Conservation (phyloP, 92 coral and sea anemone species). For the Anthopleura xanthogrammica region DNA sequence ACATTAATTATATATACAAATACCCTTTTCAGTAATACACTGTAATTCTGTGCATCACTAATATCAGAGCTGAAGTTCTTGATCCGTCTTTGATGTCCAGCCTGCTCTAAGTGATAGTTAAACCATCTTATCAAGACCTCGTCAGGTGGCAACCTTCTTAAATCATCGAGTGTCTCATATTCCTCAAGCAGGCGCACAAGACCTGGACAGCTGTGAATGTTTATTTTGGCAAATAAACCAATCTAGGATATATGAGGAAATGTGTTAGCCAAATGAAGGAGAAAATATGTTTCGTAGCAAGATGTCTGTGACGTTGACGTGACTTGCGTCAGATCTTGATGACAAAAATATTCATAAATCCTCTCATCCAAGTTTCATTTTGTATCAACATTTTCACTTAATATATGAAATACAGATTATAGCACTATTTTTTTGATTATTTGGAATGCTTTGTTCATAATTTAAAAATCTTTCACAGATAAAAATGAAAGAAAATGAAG, state of each 20-base stretch:
- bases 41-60: constrained; percentile 83
- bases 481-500: no score
- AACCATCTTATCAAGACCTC: constrained; percentile 88
- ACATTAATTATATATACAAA: background rate
- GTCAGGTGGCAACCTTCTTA: constrained; percentile 83
- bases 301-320: no score
- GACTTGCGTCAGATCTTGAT: no score
- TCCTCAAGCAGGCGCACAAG: constrained; percentile 77
- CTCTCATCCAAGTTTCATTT: no score
- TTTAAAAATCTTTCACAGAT: no score
- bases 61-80: constrained; percentile 80
- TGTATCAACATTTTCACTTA: no score
- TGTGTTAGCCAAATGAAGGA: background rate
- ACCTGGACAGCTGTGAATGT: constrained; percentile 83
- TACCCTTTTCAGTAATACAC: constrained; percentile 84
- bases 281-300: background rate
- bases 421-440: no score
- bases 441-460: no score
- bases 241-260: constrained; percentile 42
- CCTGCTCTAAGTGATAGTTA: constrained; percentile 81
- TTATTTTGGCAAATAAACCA: constrained; percentile 82
- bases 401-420: no score
- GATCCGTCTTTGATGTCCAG: constrained; percentile 76
- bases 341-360: no score
- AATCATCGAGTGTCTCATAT: constrained; percentile 69